Evolutionary conservation across 2,113 vertebrate genomes (phyloP).

Genomic region (Coregonus clupeaformis): DNA sequence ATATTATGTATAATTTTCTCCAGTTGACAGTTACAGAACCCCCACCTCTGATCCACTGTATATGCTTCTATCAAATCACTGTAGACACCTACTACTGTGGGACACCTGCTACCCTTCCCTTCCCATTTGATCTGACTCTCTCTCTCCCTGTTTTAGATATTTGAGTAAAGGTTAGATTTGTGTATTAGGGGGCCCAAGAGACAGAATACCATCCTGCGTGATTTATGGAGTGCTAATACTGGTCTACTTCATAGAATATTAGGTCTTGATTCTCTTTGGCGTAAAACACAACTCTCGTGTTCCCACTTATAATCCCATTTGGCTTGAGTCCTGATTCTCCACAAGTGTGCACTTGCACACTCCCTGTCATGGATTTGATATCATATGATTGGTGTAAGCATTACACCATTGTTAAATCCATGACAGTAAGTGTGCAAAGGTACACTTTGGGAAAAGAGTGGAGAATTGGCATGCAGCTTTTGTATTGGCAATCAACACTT

Average conservation of each 20-base stretch:
- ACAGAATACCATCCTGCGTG: constrained; percentile 27
- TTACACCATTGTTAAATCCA: too few species aligned
- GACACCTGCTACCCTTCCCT: neutral
- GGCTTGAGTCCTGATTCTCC: neutral
- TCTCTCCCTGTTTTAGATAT: neutral
- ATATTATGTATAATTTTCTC: constrained; percentile 4
- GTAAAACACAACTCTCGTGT: neutral
- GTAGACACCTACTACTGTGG: neutral
- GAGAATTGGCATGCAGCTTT: neutral
- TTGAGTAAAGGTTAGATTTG: constrained; percentile 29
- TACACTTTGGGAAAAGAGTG: too few species aligned
- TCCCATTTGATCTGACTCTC: neutral
- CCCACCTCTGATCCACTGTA: neutral
- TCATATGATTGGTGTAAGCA: too few species aligned
- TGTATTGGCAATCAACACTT: neutral
- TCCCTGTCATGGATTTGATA: too few species aligned
- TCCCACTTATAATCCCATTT: neutral
- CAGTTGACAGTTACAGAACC: constrained; percentile 6
- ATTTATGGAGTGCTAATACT: constrained; percentile 31
- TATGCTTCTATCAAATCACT: neutral
- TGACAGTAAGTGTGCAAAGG: neutral
- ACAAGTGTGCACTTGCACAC: too few species aligned
- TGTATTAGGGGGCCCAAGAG: constrained; percentile 26
- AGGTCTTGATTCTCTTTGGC: neutral
- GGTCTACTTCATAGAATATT: constrained; percentile 22